Evolutionary conservation across 1,140 invertebrate species (phyloP).

Genomic region (Bombus superbus): DNA sequence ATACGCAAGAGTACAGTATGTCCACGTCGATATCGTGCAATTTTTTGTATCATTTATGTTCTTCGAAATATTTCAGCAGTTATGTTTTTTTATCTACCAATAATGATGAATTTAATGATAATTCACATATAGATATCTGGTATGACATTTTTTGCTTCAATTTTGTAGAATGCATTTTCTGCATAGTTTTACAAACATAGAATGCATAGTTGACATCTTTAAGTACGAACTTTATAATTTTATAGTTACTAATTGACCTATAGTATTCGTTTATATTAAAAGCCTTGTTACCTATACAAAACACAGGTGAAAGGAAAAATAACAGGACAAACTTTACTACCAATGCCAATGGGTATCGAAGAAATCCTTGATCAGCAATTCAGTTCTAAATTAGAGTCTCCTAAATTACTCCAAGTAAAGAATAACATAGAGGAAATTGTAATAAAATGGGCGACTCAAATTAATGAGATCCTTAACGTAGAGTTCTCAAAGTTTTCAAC

Average conservation of each 20-base stretch:
- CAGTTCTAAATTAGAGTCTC: constrained; percentile 74
- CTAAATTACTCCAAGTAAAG: constrained; percentile 86
- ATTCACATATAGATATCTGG: no score
- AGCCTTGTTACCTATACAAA: not conserved
- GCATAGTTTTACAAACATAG: no score
- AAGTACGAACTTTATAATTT: no score
- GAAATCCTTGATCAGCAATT: constrained; percentile 85
- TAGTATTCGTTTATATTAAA: not conserved
- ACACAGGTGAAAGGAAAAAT: constrained; percentile 85
- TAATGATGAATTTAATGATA: no score
- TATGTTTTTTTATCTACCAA: no score
- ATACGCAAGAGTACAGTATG: no score
- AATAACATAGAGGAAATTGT: constrained; percentile 91
- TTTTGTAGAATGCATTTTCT: no score
- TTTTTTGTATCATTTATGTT: no score
- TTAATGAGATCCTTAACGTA: constrained; percentile 90
- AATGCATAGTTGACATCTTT: no score
- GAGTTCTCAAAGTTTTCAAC: constrained; percentile 86
- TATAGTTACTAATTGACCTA: not conserved
- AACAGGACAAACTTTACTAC: constrained; percentile 87
- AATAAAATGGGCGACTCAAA: constrained; percentile 91
- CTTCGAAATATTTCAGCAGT: no score
- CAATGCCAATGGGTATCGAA: constrained; percentile 90
- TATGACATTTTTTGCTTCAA: no score
- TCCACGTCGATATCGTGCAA: no score